phyloP scores from a whole-genome alignment of 1,140 invertebrate genomes.

The Drosophila oshimai region DNA sequence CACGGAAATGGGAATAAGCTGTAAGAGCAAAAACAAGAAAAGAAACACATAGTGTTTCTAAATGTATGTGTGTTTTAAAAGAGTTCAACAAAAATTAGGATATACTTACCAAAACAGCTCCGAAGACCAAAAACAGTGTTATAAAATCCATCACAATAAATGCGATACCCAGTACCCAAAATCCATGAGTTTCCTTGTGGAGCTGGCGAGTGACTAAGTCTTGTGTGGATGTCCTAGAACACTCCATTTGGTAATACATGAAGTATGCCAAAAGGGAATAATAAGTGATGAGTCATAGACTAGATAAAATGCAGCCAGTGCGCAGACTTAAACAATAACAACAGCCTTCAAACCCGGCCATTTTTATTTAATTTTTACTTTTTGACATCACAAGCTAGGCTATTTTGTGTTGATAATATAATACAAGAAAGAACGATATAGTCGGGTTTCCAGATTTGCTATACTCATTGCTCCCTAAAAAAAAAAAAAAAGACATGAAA shows the following conservation, averaged over 20 bases:
- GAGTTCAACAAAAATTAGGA: not conserved
- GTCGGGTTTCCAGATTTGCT: no score
- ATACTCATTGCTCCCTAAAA: no score
- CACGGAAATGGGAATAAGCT: not conserved
- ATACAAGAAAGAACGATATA: no score
- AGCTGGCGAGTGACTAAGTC: not conserved
- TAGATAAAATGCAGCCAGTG: not conserved
- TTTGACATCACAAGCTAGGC: no score
- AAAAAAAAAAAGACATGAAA: not conserved
- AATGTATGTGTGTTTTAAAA: not conserved
- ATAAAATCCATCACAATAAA: not conserved
- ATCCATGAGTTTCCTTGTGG: not conserved
- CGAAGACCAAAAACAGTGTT: not conserved
- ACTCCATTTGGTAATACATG: conserved; percentile 2
- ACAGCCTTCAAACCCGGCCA: not conserved
- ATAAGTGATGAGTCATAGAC: not conserved
- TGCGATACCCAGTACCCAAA: conserved; percentile 1
- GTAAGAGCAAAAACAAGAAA: not conserved
- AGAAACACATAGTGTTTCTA: not conserved
- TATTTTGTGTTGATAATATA: no score
- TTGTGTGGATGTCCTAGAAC: not conserved
- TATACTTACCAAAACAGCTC: not conserved
- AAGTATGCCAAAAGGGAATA: not conserved
- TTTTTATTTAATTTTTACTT: not conserved
- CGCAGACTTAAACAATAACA: conserved; percentile 6